Evolutionary conservation across 1,140 invertebrate species (phyloP).

Genomic region (Muscidifurax raptorellus): DNA sequence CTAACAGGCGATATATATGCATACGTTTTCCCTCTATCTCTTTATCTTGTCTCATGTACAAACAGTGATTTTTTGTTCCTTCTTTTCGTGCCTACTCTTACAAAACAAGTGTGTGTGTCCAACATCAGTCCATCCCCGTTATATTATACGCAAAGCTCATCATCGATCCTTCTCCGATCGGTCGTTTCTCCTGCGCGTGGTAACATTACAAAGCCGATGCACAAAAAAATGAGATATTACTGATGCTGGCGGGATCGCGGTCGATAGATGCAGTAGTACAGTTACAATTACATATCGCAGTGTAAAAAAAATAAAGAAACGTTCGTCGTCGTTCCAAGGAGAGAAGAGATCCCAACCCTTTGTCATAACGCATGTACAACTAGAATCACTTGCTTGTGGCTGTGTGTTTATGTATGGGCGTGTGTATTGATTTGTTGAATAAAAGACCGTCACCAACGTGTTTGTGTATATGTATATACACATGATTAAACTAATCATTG

Average conservation of each 20-base stretch:
- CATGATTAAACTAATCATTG: conserved; percentile 63
- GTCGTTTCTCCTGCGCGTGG: conserved; percentile 22
- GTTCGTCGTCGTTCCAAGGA: conserved; percentile 8
- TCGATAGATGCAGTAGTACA: neutral
- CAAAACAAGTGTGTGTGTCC: neutral
- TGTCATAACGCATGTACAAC: conserved; percentile 30
- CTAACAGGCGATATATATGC: conserved; percentile 33
- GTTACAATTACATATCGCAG: conserved; percentile 35
- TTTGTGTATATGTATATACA: conserved; percentile 55
- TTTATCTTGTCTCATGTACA: conserved; percentile 5
- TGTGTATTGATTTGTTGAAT: conserved; percentile 13
- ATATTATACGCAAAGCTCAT: neutral
- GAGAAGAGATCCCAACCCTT: conserved; percentile 16
- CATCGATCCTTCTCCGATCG: neutral
- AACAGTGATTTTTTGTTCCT: conserved; percentile 18
- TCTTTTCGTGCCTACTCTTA: conserved; percentile 24
- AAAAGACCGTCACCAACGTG: conserved; percentile 47
- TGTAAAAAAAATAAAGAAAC: conserved; percentile 44
- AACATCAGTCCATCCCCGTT: neutral
- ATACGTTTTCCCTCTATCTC: neutral
- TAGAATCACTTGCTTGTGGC: conserved; percentile 67
- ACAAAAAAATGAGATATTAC: conserved; percentile 8
- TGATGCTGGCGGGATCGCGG: neutral
- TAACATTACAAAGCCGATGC: conserved; percentile 35
- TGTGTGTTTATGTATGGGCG: conserved; percentile 48